Conservation (phyloP, 1,140 invertebrate species). For the Trichonephila clavata region DNA sequence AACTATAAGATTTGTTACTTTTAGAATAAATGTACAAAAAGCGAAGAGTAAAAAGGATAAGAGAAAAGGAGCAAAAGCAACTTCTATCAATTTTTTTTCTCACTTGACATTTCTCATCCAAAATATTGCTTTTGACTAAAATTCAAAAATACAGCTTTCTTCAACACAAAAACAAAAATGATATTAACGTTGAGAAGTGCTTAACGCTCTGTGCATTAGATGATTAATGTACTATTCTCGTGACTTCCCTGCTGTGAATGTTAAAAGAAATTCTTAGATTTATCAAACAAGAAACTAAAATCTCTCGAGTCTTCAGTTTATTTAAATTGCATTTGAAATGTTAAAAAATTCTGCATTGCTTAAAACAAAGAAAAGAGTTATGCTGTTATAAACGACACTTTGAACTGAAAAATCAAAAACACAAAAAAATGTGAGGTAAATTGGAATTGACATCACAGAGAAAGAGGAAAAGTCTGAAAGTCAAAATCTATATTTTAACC, state of each 20-base stretch:
- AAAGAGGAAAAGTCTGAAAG: not conserved
- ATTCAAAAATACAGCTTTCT: no score
- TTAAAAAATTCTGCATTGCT: not conserved
- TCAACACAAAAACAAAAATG: not conserved
- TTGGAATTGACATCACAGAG: not conserved
- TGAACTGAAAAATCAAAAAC: slow-evolving; percentile 1
- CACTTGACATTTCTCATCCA: no score
- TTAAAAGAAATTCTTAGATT: not conserved
- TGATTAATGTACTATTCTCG: not conserved
- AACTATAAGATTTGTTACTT: no score
- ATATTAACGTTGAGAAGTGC: no score
- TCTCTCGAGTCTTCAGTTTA: not conserved
- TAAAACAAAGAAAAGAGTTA: not conserved
- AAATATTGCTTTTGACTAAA: no score
- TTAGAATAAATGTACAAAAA: no score
- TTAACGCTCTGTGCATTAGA: not conserved
- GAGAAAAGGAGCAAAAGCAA: no score
- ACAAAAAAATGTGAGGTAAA: not conserved
- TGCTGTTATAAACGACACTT: not conserved
- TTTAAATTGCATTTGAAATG: slow-evolving; percentile 3
- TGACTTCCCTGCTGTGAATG: not conserved
- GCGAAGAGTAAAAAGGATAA: no score
- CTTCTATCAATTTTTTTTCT: no score
- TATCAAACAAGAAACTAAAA: not conserved
- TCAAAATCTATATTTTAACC: slow-evolving; percentile 23